Evolutionary conservation across 2,797 vertebrate species (phyloP), one percentile per base, ranked within the genome.

Genomic region (Sylvia borin): DNA sequence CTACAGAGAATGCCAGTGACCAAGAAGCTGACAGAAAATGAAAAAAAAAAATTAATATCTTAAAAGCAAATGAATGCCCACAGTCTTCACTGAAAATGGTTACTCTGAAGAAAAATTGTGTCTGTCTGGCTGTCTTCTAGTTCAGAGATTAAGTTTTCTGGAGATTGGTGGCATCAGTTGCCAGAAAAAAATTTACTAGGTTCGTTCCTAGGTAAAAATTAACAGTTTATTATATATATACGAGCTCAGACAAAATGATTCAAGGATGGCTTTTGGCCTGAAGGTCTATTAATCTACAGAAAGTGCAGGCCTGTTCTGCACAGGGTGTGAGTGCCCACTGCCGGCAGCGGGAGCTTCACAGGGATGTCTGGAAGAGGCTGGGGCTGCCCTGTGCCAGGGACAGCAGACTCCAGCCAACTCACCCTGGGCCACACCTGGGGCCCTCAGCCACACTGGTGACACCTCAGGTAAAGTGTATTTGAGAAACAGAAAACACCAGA

Each of bases 261-360:
- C 48, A 76, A 76, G 72, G 36, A 54, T 0, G 1, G 3, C 36
- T 92, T 74, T 29, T 88, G 50, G 36, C 13, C 47, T 80, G 48
- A 48, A 85, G 60, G 40, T 64, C 73, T 40, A 43, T 67, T n/a
- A 48, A 64, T 71, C 76, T 34, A 55, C 26, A 78, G 62, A 38
- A 74, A 80, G n/a, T 1, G 18, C 17, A 68, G 36, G 2, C 13
- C 9, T 0, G 0, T 4, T 66, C 45, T 40, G n/a, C 29, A 66
- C 1, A 2, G 66, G 27, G 38, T 29, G 34, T 3, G 48, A 40
- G 24, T 31, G 48, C 31, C 21, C 68, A n/a, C 10, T 47, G 67
- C 58, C 2, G 3, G 66, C 71, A 51, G n/a, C 0, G 0, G 29
- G 16, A 36, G 34, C 14, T 42, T 21, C 61, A 26, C 0, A 0